Base-by-base conservation (phyloP, 2,888 invertebrate species). In the Sisyra terminalis region DNA sequence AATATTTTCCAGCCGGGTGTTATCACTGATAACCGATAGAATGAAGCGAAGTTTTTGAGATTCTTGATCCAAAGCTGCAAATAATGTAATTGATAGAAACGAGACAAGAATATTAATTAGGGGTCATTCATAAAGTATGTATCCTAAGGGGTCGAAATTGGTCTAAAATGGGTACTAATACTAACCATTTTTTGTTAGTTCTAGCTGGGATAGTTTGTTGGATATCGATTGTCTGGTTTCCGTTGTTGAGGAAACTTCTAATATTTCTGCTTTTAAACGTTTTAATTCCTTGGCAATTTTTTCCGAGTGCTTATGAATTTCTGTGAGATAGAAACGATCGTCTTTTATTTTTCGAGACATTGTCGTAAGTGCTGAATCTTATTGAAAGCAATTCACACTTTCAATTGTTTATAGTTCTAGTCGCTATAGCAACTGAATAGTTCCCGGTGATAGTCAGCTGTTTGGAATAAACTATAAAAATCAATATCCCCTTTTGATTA, bases 201-300 rank as follows among this genome's bases (percentile, higher is more conserved):
- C 41, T 8, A 41, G n/a, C 18, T 32, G 16, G 11, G 14, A n/a
- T 7, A 34, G 10, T 34, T 41, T 17, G 11, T 34, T 32, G 14
- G 15, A 29, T 17, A 35, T 11, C 11, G 16, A 16, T 13, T 41
- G 18, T 18, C 34, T 41, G n/a, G 34, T 10, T 13, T 10, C 11
- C 2, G 41, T 16, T 8, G 16, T 30, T 5, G 18, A 30, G 5
- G 16, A 18, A 5, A 34, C 8, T 34, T 41, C 41, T n/a, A 9
- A n/a, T 3, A 41, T 41, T 34, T 32, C 35, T 5, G 10, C 17
- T 9, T 34, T 32, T 6, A 41, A 10, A 14, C 41, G 16, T 17
- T 41, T 41, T 15, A 30, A 41, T 31, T 41, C 41, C 34, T 41
- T 32, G 17, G 11, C 34, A n/a, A 41, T 41, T 41, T 41, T 41